Evolutionary conservation across 2,797 vertebrate genomes (phyloP), one percentile per base, ranked within the genome.

Genomic region (Paratrypauchen microcephalus): DNA sequence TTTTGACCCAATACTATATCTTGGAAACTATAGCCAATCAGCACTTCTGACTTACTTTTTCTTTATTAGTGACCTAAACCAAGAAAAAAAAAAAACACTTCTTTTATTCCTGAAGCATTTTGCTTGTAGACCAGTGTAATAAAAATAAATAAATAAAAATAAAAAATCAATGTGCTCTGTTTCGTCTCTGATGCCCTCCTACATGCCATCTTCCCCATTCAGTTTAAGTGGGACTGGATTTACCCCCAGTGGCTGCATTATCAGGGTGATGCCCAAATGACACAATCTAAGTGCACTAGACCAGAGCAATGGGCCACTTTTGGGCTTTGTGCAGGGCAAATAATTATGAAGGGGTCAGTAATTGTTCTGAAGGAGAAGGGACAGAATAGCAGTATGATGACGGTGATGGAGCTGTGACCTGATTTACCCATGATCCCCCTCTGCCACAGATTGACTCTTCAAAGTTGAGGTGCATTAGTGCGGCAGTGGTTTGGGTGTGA

Each of bases 391-490:
- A 24, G 56, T 47, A 70, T 71, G 79, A 86, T 77, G 79, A 76
- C 70, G 69, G 47, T 76, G 75, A 64, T 66, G 50, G 13, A 24
- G 47, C 24, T 13, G 26, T 85, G 87, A 87, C 85, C 89, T 84
- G 82, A 82, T 87, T 88, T 86, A 82, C 86, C 86, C 87, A 77
- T 65, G 76, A 85, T 82, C 65, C 62, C 70, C 74, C 74, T 81
- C 76, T 82, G 79, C 77, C 75, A 76, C 76, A 86, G 84, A 89
- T 82, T 79, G 81, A 79, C 84, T 74, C 87, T 89, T 84, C 85
- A 88, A 73, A 85, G 80, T 85, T 75, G 80, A 86, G 85, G 83
- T 83, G 85, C 87, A 91, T 89, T 90, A 90, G 85, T 82, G 81
- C 72, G 65, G 47, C 75, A 86, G 82, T 83, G 77, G 83, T 87